Evolutionary conservation across 2,113 vertebrate genomes (phyloP), one percentile per base, ranked within the genome.

Genomic region (Papio anubis): DNA sequence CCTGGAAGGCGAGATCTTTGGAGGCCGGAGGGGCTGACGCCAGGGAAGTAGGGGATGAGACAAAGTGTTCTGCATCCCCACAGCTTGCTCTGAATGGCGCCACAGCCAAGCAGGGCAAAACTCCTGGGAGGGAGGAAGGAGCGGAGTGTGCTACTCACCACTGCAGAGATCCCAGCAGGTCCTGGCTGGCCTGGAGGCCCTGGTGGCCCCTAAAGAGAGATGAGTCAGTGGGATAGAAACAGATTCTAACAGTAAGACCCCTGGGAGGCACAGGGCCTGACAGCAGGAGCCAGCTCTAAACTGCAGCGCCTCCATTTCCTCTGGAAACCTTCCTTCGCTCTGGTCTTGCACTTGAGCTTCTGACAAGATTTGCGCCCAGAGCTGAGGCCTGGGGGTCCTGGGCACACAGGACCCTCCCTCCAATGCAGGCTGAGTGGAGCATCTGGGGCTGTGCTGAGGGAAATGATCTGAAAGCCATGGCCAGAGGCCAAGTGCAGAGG

Each of bases 101-200:
- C 66, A 78, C 10, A 43, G 70, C 43, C 25, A 50, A 97, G 55
- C 48, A 25, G 70, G 55, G 40, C 16, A 32, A 27, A 66, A 4
- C 35, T 50, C 45, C 81, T 10, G 12, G 68, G 59, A 88, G 17
- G 40, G 40, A 18, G 21, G 3, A 61, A 18, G 0, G 4, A 7
- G 25, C 30, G 66, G 81, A 61, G 38, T 6, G 23, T 5, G 50
- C 11, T 50, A 97, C 99, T 99, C 98, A 99, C 99, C 99, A 99
- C 43, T 89, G 99, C 99, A 2, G 99, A 94, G 10, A 99, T 98
- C 73, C 99, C 99, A 48, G 99, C 94, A 1, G 99, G 99, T 14
- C 99, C 99, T 0, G 99, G 99, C 96, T 99, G 99, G 35, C 99
- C 99, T 0, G 99, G 98, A 96, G 98, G 98, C 80, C 99, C 99